Evolutionary conservation across 1,140 invertebrate species (phyloP).

Genomic region (Drosophila pallidifrons): DNA sequence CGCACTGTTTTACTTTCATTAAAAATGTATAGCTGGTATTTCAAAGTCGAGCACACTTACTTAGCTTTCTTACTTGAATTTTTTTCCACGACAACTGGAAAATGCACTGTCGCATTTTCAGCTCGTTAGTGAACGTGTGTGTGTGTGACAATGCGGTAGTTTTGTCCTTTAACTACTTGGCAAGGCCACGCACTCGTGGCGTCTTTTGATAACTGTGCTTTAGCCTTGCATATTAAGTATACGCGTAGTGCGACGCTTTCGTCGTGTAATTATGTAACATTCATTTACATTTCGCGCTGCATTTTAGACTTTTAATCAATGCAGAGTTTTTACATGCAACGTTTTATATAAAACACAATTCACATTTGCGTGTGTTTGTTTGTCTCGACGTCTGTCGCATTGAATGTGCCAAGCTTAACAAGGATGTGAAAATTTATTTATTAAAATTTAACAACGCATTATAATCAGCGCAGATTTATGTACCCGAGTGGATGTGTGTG

Average conservation of each 20-base stretch:
- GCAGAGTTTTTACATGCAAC: conserved; percentile 44
- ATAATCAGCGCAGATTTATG: conserved; percentile 78
- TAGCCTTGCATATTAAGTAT: conserved; percentile 64
- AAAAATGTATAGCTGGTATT: too few relatives aligned
- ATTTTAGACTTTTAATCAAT: conserved; percentile 60
- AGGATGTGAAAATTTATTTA: conserved; percentile 84
- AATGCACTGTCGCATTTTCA: conserved; percentile 30
- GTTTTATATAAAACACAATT: not conserved
- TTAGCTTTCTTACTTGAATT: not conserved
- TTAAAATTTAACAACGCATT: conserved; percentile 83
- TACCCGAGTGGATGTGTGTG: conserved; percentile 2
- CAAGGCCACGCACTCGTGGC: conserved; percentile 51
- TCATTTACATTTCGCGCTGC: conserved; percentile 67
- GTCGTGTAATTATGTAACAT: conserved; percentile 69
- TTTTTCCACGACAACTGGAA: conserved; percentile 13
- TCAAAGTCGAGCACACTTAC: too few relatives aligned
- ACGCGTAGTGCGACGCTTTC: conserved; percentile 33
- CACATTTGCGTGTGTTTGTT: conserved; percentile 1
- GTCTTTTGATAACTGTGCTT: conserved; percentile 20
- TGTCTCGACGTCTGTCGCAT: conserved; percentile 17
- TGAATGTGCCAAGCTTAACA: conserved; percentile 67
- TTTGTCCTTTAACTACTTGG: conserved; percentile 69
- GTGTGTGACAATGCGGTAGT: conserved; percentile 57
- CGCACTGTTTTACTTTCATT: too few relatives aligned
- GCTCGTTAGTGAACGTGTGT: conserved; percentile 38